phyloP scores from a whole-genome alignment of 2,113 vertebrate species.

The Rhea pennata region DNA sequence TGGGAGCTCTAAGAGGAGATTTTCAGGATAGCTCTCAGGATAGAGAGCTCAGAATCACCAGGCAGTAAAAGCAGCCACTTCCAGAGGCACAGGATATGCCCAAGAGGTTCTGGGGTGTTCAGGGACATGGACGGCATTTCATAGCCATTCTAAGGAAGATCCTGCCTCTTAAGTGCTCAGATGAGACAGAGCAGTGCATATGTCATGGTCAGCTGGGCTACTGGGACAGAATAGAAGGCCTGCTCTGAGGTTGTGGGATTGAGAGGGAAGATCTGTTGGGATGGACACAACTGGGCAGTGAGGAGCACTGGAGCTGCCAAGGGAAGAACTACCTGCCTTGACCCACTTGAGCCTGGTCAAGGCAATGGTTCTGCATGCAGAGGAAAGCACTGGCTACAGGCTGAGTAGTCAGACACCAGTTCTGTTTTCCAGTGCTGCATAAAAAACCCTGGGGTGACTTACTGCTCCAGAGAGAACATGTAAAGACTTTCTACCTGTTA shows the following conservation, averaged over 20 bases:
- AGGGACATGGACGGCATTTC: neutral
- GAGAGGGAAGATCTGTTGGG: neutral
- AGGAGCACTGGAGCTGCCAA: neutral
- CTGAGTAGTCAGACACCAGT: neutral
- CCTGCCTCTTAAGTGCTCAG: neutral
- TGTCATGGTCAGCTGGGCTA: neutral
- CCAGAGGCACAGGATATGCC: neutral
- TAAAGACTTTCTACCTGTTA: neutral
- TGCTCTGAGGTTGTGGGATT: neutral
- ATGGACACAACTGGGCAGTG: rapidly evolving
- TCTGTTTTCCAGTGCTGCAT: neutral
- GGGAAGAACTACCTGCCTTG: neutral
- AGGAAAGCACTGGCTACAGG: rapidly evolving
- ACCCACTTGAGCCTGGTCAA: rapidly evolving
- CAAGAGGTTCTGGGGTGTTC: neutral
- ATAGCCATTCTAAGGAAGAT: neutral
- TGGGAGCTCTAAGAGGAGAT: neutral
- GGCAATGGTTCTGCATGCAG: rapidly evolving
- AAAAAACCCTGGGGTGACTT: neutral
- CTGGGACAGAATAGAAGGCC: neutral
- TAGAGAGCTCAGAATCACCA: neutral
- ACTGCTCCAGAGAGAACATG: neutral
- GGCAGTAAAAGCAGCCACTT: neutral
- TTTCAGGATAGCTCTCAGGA: neutral
- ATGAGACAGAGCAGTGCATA: neutral